Percentiles rank a stretch among this genome's conserved stretches.
These are phyloP conservation scores for Alouatta palliata DNA, from an alignment of 2,113 vertebrate genomes.

Conservation along the genomic window DNA sequence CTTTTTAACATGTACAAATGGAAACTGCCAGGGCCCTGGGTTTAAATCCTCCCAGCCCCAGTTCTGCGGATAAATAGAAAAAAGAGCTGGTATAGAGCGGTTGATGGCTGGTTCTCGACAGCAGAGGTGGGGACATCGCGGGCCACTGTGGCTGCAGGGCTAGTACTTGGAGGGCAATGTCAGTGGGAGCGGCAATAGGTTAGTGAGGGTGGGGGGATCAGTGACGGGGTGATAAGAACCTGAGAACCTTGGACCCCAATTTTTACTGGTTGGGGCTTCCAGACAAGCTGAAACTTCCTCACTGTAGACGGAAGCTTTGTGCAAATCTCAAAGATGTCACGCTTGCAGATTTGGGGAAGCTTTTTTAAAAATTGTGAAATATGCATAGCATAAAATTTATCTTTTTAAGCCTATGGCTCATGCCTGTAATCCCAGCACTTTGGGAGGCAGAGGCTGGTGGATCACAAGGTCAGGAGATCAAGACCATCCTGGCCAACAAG, in stretches of 20 bases:
- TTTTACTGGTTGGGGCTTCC: neutral
- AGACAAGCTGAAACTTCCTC: neutral
- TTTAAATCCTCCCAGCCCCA: neutral
- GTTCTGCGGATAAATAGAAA: neutral
- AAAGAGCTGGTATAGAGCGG: neutral
- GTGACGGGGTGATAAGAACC: no score
- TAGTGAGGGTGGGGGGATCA: neutral
- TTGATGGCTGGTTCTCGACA: neutral
- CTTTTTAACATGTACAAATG: neutral
- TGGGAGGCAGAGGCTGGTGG: no score
- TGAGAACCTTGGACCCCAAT: neutral
- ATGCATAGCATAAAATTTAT: neutral
- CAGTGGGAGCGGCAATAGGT: rapidly evolving
- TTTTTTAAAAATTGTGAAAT: neutral
- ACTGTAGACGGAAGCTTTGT: neutral
- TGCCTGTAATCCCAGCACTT: no score
- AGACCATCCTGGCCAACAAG: no score
- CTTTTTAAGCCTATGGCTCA: neutral
- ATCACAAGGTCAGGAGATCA: no score
- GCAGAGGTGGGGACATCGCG: neutral
- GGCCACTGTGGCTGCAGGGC: neutral
- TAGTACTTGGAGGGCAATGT: rapidly evolving
- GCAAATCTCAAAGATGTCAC: neutral
- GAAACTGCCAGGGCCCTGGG: neutral
- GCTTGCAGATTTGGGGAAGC: neutral